Base-by-base conservation (phyloP, 1,140 invertebrate species). In the Drosophila persimilis region DNA sequence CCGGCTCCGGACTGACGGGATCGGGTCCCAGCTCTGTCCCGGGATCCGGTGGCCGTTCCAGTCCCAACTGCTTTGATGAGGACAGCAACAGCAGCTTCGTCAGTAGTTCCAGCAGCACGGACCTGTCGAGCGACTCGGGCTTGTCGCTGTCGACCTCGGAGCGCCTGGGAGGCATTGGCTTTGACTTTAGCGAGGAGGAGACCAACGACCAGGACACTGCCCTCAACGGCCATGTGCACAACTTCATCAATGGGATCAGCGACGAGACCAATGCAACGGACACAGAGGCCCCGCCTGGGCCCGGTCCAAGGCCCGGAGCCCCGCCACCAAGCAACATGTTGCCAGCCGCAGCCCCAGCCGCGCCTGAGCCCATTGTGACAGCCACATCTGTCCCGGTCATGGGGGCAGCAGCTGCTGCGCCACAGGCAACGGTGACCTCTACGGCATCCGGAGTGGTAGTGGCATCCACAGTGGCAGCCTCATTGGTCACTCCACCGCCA, bases 231-330 rank as follows among this genome's bases (percentile, higher is more conserved):
- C 80, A 88, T 39, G 90, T 91, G 17, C 80, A 84, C 54, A 90
- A 90, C 46, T 91, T 91, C 15, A 91, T 91, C n/a, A 91, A 91
- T 29, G 90, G 90, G 13, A 88, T 91, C 8, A 75, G 52, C 39
- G 90, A 90, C 13, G 90, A 90, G 22, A 45, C 53, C 29, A 46
- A 22, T 20, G 8, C 62, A 0, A 44, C 11, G 13, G 84, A 89
- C 9, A 31, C 62, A 3, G 66, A 79, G 7, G 22, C 57, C 15
- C n/a, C 11, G 11, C 15, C 24, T 22, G 4, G 24, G 13, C 35
- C 44, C 46, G 46, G 52, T 31, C 11, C 17, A 53, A 56, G 46
- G 11, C 46, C 9, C 17, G 55, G 47, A 31, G 9, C 43, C 13
- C 9, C 15, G 22, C 26, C 26, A 47, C 41, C 22, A 11, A 43